These are phyloP conservation scores for Geodia barretti DNA, from an alignment of 37 sponge, comb jelly and placozoan genomes.

Conservation along the genomic window DNA sequence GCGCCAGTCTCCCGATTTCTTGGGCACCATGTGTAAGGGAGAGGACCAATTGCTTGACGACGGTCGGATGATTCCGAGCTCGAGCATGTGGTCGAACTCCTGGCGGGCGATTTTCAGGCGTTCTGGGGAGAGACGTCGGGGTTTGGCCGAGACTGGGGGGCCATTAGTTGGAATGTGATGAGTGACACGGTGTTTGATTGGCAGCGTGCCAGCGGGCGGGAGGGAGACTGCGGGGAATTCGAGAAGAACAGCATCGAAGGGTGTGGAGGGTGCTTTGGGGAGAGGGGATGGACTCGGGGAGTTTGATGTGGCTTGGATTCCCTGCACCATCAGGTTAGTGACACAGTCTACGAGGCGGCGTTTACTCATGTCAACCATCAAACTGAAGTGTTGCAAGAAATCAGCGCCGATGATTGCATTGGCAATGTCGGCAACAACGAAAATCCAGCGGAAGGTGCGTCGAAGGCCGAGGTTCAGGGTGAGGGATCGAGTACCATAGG, in stretches of 20 bases:
- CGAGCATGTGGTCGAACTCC: too few species aligned
- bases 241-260: background rate
- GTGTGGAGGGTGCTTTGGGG: background rate
- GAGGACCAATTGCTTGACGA: slow-evolving; percentile 55
- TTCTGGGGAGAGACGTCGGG: too few species aligned
- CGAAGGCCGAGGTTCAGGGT: slow-evolving; percentile 41
- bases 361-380: too few species aligned
- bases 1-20: slow-evolving; percentile 62
- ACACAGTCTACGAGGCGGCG: slow-evolving; percentile 5
- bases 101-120: too few species aligned
- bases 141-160: background rate
- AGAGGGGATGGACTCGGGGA: too few species aligned
- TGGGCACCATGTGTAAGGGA: slow-evolving; percentile 56
- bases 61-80: slow-evolving; percentile 41
- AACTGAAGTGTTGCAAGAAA: slow-evolving; percentile 22
- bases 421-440: slow-evolving; percentile 43
- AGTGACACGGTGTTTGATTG: background rate
- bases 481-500: background rate
- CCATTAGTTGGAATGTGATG: slow-evolving; percentile 11
- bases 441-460: slow-evolving; percentile 32
- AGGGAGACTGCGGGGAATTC: background rate
- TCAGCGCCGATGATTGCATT: slow-evolving; percentile 48
- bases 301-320: too few species aligned
- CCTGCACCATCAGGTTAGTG: too few species aligned
- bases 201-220: background rate